Conservation (phyloP, 92 coral and sea anemone species). For the Nematostella vectensis region DNA sequence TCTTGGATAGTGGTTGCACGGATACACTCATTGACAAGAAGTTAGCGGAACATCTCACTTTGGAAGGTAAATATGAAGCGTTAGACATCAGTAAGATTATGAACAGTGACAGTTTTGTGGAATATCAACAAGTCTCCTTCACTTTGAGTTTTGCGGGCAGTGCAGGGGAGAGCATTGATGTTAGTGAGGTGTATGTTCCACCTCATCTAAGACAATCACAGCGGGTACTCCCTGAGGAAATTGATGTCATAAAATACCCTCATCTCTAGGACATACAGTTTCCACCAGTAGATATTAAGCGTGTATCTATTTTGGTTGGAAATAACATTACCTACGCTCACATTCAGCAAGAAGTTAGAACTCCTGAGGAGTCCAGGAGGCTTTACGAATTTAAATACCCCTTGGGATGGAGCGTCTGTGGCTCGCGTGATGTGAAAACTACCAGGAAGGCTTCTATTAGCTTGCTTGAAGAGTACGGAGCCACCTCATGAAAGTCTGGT, state of each 20-base stretch:
- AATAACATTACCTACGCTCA: constrained; percentile 42
- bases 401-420: constrained; percentile 42
- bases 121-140: constrained; percentile 27
- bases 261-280: constrained; percentile 41
- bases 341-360: constrained; percentile 36
- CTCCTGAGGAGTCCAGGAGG: constrained; percentile 24
- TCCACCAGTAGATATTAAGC: constrained; percentile 41
- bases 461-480: constrained; percentile 28
- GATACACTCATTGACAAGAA: constrained; percentile 38
- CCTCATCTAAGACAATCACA: constrained; percentile 37
- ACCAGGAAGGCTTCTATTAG: constrained; percentile 15
- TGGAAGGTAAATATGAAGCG: constrained; percentile 24
- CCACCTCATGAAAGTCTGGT: constrained; percentile 1
- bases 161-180: constrained; percentile 19
- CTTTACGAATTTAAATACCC: constrained; percentile 36
- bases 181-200: constrained; percentile 42
- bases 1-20: constrained; percentile 50
- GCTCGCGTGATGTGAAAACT: constrained; percentile 1
- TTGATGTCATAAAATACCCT: constrained; percentile 35
- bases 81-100: constrained; percentile 42
- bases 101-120: constrained; percentile 11
- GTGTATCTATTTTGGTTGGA: constrained; percentile 42
- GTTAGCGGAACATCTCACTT: constrained; percentile 33
- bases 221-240: constrained; percentile 22
- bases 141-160: constrained; percentile 20